Conservation (phyloP, 1,140 invertebrate species). For the Contarinia nasturtii region DNA sequence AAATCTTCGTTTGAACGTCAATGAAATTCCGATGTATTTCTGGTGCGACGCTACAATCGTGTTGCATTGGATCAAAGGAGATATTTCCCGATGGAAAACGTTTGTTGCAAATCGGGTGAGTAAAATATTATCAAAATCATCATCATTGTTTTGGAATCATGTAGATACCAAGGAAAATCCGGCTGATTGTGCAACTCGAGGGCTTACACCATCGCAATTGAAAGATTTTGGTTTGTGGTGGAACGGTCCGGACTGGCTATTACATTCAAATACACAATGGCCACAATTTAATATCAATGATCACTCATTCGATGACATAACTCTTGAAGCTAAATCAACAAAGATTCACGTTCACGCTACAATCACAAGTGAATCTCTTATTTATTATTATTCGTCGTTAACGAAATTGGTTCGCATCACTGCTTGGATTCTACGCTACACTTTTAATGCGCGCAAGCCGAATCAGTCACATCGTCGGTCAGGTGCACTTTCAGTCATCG, state of each 20-base stretch:
- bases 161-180: slow-evolving; percentile 11
- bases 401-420: no score
- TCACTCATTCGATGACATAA: neutral
- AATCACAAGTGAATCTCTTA: no score
- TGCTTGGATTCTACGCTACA: no score
- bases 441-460: no score
- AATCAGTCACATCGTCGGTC: no score
- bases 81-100: slow-evolving; percentile 10
- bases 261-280: neutral
- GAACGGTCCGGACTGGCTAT: slow-evolving; percentile 8
- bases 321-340: no score
- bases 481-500: no score
- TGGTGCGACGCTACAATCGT: slow-evolving; percentile 8
- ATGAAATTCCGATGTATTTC: neutral
- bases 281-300: neutral
- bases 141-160: slow-evolving; percentile 9
- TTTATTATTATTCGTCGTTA: no score
- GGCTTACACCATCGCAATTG: slow-evolving; percentile 3
- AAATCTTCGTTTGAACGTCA: neutral
- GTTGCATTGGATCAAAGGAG: slow-evolving; percentile 11
- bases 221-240: slow-evolving; percentile 8
- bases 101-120: slow-evolving; percentile 19
- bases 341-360: no score
- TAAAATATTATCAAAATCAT: slow-evolving; percentile 11
- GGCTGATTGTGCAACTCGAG: slow-evolving; percentile 10